Conservation (phyloP, 2,888 invertebrate genomes). For the Tachina fera region DNA sequence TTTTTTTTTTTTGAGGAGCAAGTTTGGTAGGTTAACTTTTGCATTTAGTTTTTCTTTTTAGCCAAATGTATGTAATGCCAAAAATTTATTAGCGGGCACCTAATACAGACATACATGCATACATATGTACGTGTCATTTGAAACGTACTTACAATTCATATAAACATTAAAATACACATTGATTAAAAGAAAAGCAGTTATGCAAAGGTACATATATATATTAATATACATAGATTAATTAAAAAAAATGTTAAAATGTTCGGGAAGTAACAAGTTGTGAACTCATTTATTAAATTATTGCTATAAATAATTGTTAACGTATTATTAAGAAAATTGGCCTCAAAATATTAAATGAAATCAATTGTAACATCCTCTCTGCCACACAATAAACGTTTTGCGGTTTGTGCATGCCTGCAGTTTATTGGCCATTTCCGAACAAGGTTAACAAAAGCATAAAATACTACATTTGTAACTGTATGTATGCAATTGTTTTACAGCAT, state of each 20-base stretch:
- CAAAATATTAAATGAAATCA: constrained; percentile 18
- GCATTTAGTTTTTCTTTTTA: neutral
- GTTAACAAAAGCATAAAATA: constrained; percentile 14
- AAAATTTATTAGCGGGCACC: constrained; percentile 22
- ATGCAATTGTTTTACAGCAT: neutral
- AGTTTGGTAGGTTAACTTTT: constrained; percentile 53
- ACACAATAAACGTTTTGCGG: neutral
- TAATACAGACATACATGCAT: too few relatives aligned
- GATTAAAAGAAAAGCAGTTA: neutral
- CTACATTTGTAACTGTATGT: neutral
- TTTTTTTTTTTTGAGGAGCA: constrained; percentile 43
- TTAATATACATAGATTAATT: neutral
- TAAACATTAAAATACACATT: neutral
- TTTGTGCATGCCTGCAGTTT: neutral
- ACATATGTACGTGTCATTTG: constrained; percentile 46
- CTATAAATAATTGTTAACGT: neutral
- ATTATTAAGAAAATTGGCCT: neutral
- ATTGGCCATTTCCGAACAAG: constrained; percentile 28
- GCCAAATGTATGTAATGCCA: constrained; percentile 22
- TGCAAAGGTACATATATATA: neutral
- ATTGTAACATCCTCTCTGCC: constrained; percentile 34
- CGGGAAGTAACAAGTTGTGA: constrained; percentile 5
- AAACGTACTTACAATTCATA: constrained; percentile 38
- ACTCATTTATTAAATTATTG: neutral
- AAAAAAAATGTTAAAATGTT: neutral